Base-by-base conservation (phyloP, 2,888 invertebrate species). In the Drosophila formosana region DNA sequence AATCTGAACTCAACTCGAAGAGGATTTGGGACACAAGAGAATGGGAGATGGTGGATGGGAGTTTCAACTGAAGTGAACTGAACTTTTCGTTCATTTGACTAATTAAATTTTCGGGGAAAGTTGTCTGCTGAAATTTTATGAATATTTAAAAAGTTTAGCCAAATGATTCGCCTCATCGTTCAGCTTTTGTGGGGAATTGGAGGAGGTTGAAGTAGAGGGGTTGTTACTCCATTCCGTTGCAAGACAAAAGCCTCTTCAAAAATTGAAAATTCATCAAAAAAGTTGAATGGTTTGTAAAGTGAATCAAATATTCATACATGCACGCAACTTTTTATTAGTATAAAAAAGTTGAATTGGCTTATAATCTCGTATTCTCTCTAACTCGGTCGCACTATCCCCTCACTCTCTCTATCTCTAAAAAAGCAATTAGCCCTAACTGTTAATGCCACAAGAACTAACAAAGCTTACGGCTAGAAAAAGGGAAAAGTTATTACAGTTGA, bases 251-350 rank as follows among this genome's bases (percentile, higher is more conserved):
- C 73, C 72, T 71, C 75, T 79, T 74, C 79, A 77, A 88, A 79
- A 89, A 89, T 89, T 82, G 88, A 79, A 90, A 89, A 90, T 88
- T 89, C 90, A 90, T 88, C 88, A 85, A 73, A 89, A 85, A 88
- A 89, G 82, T 85, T 85, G 76, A 77, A 84, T 63, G 76, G 63
- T 55, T 75, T 62, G 66, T 57, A 77, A 85, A 84, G 66, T 85
- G 80, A 78, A 85, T 85, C 75, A 89, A 89, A 84, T 89, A 88
- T 85, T 85, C 80, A 85, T 89, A 56, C 83, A 89, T 89, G 73
- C 68, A 70, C 37, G 58, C 55, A 89, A 88, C 83, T 88, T 85
- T 85, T 69, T 87, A 82, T 84, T 82, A 75, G 85, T 69, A 28
- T 8, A 39, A 53, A 66, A 88, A 88, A 89, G 82, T 83, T 83